phyloP scores from a whole-genome alignment of 2,888 invertebrate species.

The Biston betularia region DNA sequence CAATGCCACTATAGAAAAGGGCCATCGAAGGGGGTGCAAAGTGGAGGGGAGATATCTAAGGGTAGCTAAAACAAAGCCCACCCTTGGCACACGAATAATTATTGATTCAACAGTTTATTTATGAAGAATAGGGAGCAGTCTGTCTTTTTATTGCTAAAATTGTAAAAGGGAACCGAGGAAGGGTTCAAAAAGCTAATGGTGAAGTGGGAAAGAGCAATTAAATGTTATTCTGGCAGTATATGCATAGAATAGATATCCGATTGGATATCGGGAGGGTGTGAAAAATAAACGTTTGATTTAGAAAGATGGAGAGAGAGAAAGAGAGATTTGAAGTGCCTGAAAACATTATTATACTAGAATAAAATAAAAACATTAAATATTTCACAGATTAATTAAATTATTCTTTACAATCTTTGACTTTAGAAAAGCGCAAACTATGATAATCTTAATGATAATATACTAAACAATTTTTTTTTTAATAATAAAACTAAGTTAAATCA shows the following conservation, averaged over 20 bases:
- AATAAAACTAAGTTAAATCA: no score
- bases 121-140: slow-evolving; percentile 63
- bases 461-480: no score
- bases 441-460: no score
- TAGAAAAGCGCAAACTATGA: no score
- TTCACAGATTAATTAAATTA: no score
- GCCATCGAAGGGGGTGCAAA: slow-evolving; percentile 70
- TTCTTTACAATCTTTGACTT: no score
- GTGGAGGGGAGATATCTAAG: slow-evolving; percentile 60
- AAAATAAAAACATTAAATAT: not conserved
- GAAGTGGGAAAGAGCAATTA: slow-evolving; percentile 39
- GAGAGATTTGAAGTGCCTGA: not conserved
- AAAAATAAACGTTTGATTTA: slow-evolving; percentile 9
- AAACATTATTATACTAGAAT: not conserved
- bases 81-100: slow-evolving; percentile 66
- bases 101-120: slow-evolving; percentile 72
- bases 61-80: slow-evolving; percentile 72
- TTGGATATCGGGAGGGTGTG: slow-evolving; percentile 7
- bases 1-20: slow-evolving; percentile 74
- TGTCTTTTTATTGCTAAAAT: slow-evolving; percentile 68
- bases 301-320: not conserved
- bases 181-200: slow-evolving; percentile 35
- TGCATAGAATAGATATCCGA: slow-evolving; percentile 16
- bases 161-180: slow-evolving; percentile 35
- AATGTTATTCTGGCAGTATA: slow-evolving; percentile 28